Base-by-base conservation (phyloP, 2,797 vertebrate genomes). In the Typhlichthys subterraneus region DNA sequence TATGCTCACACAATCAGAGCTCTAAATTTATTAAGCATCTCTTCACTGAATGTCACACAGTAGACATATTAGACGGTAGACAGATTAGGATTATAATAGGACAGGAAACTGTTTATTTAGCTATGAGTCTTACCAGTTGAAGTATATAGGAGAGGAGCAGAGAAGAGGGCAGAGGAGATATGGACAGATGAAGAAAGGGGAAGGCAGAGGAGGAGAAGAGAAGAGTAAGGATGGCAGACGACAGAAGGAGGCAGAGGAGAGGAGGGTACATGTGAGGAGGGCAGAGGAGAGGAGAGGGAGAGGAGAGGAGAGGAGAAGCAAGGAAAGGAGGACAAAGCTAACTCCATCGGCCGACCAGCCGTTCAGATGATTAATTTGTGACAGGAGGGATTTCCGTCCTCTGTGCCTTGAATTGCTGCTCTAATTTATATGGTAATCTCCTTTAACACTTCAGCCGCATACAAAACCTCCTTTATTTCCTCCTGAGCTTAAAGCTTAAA, bases 381-480 rank as follows among this genome's bases (percentile, higher is more conserved):
- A 88, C 86, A 85, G 85, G 75, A 76, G 85, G 83, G 85, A 87
- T 88, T 87, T 89, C 72, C 75, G 76, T 67, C 77, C 75, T 80
- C 61, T 57, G 62, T 77, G 75, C 82, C 71, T 82, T 85, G 81
- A 88, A 88, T 85, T 81, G 76, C 84, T 85, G 78, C 84, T 89
- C 82, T 88, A 86, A 90, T 90, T 90, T 87, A 87, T 88, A 90
- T 88, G 84, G 76, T 89, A 89, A 91, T 91, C 85, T 85, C 76
- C 82, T 89, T 84, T 84, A 82, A 87, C 80, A 88, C 78, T 85
- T 69, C 14, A 59, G 58, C 83, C 76, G 85, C 76, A 80, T 81
- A 81, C 77, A 82, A 81, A 83, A 77, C 69, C 64, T 13, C 62
- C 67, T 90, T 80, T 80, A 84, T 82, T 79, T 81, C 68, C 62